Evolutionary conservation across 2,797 vertebrate genomes (phyloP).

Genomic region (Macropodus opercularis): DNA sequence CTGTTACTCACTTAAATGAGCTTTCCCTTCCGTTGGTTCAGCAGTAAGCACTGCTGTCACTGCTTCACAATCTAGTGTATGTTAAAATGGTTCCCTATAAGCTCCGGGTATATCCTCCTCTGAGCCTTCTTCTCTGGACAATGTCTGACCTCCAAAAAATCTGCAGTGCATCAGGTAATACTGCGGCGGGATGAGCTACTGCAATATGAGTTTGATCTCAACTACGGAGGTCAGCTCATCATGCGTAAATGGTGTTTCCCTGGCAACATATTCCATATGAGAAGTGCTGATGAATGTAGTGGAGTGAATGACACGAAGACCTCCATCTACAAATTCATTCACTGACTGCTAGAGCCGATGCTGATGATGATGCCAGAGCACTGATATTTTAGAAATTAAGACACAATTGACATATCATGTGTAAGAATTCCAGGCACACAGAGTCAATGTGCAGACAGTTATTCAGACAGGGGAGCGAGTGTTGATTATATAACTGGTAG

Average conservation of each 20-base stretch:
- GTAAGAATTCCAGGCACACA: not conserved
- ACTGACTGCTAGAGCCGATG: conserved; percentile 24
- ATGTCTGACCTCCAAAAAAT: conserved; percentile 45
- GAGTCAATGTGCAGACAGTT: not conserved
- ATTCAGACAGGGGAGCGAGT: not conserved
- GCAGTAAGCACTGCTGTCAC: conserved; percentile 52
- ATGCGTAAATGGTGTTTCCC: conserved; percentile 60
- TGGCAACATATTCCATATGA: conserved; percentile 64
- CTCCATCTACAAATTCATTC: conserved; percentile 44
- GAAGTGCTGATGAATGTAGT: conserved; percentile 51
- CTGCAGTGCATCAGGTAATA: conserved; percentile 38
- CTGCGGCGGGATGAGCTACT: conserved; percentile 29
- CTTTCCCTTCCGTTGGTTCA: conserved; percentile 42
- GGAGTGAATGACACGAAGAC: conserved; percentile 43
- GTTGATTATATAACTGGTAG: conserved; percentile 1
- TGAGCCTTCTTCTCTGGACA: conserved; percentile 27
- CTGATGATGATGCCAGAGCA: conserved; percentile 35
- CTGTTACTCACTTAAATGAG: conserved; percentile 55
- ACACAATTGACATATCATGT: conserved; percentile 8
- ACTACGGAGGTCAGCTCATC: conserved; percentile 60
- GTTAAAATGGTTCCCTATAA: conserved; percentile 46
- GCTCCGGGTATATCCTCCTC: conserved; percentile 55
- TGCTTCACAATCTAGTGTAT: conserved; percentile 40
- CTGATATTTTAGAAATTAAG: conserved; percentile 11
- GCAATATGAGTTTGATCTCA: conserved; percentile 53